Evolutionary conservation across 2,113 vertebrate species (phyloP).

Genomic region (Forbesichthys papilliferus): DNA sequence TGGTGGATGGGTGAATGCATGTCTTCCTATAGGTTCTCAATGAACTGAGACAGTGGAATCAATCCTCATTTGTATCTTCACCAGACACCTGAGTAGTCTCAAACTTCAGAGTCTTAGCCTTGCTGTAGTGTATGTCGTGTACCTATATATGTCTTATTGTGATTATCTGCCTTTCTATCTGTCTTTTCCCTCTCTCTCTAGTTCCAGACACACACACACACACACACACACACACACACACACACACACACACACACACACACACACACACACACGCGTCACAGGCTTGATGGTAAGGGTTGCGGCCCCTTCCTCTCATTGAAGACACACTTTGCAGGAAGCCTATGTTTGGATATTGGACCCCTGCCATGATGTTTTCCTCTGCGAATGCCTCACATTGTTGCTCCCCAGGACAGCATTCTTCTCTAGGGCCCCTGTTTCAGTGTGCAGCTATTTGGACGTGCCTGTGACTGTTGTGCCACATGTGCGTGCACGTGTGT

Average conservation of each 20-base stretch:
- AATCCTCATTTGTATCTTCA: background rate
- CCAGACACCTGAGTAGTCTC: background rate
- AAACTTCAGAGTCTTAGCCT: background rate
- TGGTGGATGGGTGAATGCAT: background rate
- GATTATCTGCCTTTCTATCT: background rate
- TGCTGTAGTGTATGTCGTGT: background rate
- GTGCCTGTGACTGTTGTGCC: background rate
- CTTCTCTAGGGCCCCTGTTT: constrained; percentile 29
- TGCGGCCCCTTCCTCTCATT: constrained; percentile 63
- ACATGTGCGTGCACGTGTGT: background rate
- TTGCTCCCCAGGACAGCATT: constrained; percentile 45
- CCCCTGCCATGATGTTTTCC: constrained; percentile 45
- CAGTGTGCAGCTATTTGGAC: background rate
- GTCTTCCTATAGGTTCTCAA: background rate
- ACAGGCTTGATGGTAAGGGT: constrained; percentile 33
- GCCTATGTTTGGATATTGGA: constrained; percentile 65
- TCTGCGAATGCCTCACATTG: constrained; percentile 62
- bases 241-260: constrained; percentile 5
- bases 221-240: constrained; percentile 5
- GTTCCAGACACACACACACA: constrained; percentile 1
- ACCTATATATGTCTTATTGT: background rate
- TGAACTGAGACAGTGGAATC: background rate
- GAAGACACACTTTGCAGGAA: constrained; percentile 67
- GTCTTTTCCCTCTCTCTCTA: background rate
- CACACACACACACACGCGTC: constrained; percentile 5